phyloP scores from a whole-genome alignment of 2,888 invertebrate species.

The Mystacides longicornis region DNA sequence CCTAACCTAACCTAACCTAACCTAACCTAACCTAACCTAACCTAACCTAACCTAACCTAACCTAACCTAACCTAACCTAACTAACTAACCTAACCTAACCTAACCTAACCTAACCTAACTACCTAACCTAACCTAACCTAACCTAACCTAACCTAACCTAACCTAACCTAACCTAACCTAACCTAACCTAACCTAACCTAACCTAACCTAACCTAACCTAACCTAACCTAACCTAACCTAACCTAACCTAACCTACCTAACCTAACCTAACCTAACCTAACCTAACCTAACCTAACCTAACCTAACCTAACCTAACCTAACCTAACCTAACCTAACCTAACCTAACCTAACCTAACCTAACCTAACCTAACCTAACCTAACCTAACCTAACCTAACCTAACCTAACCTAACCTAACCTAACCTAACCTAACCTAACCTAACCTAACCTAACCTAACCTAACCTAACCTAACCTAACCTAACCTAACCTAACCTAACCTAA shows the following conservation, averaged over 20 bases:
- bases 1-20: slow-evolving; percentile 10
- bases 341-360: slow-evolving; percentile 11
- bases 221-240: slow-evolving; percentile 25
- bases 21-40: background rate
- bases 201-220: slow-evolving; percentile 26
- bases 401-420: slow-evolving; percentile 23
- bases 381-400: slow-evolving; percentile 16
- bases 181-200: slow-evolving; percentile 22
- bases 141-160: slow-evolving; percentile 23
- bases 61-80: slow-evolving; percentile 9
- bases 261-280: slow-evolving; percentile 18
- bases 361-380: slow-evolving; percentile 17
- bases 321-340: slow-evolving; percentile 14
- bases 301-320: slow-evolving; percentile 16
- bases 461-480: slow-evolving; percentile 16
- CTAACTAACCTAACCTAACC: slow-evolving; percentile 9
- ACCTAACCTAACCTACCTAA: slow-evolving; percentile 21
- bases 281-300: slow-evolving; percentile 17
- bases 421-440: slow-evolving; percentile 19
- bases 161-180: slow-evolving; percentile 25
- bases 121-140: slow-evolving; percentile 18
- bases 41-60: slow-evolving; percentile 8
- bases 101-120: slow-evolving; percentile 14
- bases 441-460: slow-evolving; percentile 16
- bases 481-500: slow-evolving; percentile 16